Evolutionary conservation across 2,888 invertebrate species (phyloP), one percentile per base, ranked within the genome.

Genomic region (Mycogona germanica): DNA sequence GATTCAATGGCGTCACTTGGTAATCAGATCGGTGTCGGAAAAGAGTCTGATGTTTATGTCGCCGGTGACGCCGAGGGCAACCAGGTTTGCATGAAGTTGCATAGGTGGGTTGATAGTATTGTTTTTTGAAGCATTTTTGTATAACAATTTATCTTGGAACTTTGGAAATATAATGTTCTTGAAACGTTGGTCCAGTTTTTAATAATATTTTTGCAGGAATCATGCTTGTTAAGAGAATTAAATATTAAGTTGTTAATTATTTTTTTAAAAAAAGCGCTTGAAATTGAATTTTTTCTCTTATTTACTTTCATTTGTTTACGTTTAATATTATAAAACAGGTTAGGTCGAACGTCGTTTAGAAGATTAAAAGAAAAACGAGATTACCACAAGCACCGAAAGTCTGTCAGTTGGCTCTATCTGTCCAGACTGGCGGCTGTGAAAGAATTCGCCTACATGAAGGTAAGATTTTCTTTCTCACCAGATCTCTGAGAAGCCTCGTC

Each of bases 11-110:
- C 78, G 37, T 87, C 87, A 1, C 91, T 98, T 68, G 98, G 98
- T 14, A 96, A 92, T 69, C 96, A 98, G 74, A 97, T 99, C 63
- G 98, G 98, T 35, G 88, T 96, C 32, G 98, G 98, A 41, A 98
- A 98, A 69, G 98, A 98, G 70, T 97, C 97, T 1, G 95, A 96
- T 67, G 88, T 97, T 60, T 97, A 92, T 66, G 80, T 85, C 41
- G 92, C 91, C 1, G 84, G 80, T 2, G 80, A 89, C 72, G 79
- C 82, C 59, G 83, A 87, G 42, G 81, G 79, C 0, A 78, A 81
- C 57, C 80, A 86, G 28, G 71, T 89, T 28, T 95, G 93, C 64
- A 75, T 98, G 53, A 98, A 98, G 69, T 72, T 96, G 21, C 95
- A 95, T 70, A 78, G 83, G 81, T 53, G 38, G 26, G 35, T n/a